These are phyloP conservation scores for Sorex maritimensis DNA, from an alignment of 2,797 vertebrate genomes.

Conservation along the genomic window DNA sequence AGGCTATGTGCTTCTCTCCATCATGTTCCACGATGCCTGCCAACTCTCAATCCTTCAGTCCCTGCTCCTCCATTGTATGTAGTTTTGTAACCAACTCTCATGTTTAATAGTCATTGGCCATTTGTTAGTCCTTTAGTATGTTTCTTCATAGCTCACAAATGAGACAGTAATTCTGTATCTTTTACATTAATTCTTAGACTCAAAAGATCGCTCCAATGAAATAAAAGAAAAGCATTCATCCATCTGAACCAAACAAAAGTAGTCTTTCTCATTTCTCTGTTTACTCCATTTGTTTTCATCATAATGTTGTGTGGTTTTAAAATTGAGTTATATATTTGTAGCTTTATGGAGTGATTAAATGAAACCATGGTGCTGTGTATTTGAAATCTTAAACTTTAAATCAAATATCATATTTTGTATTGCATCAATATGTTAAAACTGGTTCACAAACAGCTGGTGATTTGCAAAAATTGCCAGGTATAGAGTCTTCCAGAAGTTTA, in stretches of 20 bases:
- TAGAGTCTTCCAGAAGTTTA: background rate
- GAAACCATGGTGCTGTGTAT: conserved; percentile 18
- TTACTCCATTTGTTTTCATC: conserved; percentile 57
- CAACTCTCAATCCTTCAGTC: no score
- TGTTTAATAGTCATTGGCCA: no score
- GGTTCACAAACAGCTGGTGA: conserved; percentile 36
- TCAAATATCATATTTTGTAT: background rate
- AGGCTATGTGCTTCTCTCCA: no score
- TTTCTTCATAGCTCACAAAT: no score
- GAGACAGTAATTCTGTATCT: no score
- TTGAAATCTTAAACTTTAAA: conserved; percentile 64
- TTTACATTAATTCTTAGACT: background rate
- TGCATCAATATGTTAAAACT: conserved; percentile 20
- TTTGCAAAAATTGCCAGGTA: background rate
- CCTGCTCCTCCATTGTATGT: no score
- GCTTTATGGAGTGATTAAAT: conserved; percentile 59
- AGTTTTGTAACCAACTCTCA: no score
- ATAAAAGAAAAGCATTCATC: conserved; percentile 15
- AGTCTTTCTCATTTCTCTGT: background rate
- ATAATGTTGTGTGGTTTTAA: conserved; percentile 61
- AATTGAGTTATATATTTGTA: conserved; percentile 45
- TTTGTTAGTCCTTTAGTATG: no score
- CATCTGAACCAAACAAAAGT: conserved; percentile 9
- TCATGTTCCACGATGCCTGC: no score
- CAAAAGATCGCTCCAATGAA: conserved; percentile 5